phyloP scores from a whole-genome alignment of 1,140 invertebrate species.

The Bombus fervidus region DNA sequence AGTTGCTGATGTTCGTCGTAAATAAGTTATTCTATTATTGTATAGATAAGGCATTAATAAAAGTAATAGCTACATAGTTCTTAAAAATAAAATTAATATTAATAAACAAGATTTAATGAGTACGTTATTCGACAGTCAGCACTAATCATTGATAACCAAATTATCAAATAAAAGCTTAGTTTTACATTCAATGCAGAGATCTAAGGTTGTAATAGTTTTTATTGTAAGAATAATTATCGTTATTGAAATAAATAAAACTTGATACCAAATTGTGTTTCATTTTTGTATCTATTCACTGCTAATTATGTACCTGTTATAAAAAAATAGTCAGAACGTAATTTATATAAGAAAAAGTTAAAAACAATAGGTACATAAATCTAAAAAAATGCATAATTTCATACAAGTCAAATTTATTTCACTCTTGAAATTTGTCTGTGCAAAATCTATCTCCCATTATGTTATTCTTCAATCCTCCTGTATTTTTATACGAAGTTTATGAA shows the following conservation, averaged over 20 bases:
- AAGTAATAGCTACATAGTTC: not conserved
- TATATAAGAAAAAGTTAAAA: not conserved
- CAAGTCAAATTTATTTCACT: not conserved
- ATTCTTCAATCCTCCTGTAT: too few relatives aligned
- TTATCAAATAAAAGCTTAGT: too few relatives aligned
- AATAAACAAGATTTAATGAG: not conserved
- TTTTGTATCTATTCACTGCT: not conserved
- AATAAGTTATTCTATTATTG: not conserved
- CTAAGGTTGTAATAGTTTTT: not conserved
- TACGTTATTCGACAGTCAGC: not conserved
- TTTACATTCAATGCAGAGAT: too few relatives aligned
- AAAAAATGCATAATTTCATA: not conserved
- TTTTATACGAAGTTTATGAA: too few relatives aligned
- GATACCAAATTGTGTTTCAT: not conserved
- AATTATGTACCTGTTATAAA: too few relatives aligned
- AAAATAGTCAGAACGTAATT: too few relatives aligned
- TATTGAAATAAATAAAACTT: not conserved
- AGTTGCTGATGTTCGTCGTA: constrained; percentile 5
- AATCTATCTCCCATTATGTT: too few relatives aligned
- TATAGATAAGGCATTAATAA: not conserved
- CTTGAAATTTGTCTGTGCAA: too few relatives aligned
- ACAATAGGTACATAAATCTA: not conserved
- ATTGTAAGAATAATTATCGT: not conserved
- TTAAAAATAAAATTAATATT: too few relatives aligned
- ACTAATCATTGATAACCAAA: not conserved